Base-by-base conservation (phyloP, 1,140 invertebrate genomes). In the Brevipalpus yothersi region DNA sequence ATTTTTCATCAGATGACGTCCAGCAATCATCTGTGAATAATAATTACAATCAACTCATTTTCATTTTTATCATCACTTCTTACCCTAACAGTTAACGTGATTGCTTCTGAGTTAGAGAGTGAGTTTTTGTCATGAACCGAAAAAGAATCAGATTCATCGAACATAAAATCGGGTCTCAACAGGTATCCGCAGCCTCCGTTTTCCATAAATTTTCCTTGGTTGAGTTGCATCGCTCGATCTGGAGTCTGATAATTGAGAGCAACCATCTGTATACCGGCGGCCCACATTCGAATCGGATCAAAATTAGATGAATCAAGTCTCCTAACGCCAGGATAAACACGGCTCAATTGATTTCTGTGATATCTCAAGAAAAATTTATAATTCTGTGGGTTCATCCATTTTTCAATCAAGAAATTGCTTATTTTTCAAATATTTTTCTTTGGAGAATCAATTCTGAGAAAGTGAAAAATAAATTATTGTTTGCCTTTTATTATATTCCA, bases 231-330 rank as follows among this genome's bases (percentile, higher is more conserved):
- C 3, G 85, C 74, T 70, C 84, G 85, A 69, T 95, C 92, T 39
- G 88, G 82, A 0, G 93, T 96, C 74, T 99, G 94, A 72, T 94
- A 99, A 72, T 98, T 99, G 0, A 99, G 71, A 0, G 92, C 91
- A 1, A 92, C 85, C 88, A 97, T 92, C 71, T 97, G 92, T 53
- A 83, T 86, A 1, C 92, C 93, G 47, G 80, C 79, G 69, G 92
- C 94, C 93, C 93, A 98, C 70, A 95, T 82, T 2, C 84, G 80
- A 41, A 92, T 75, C 0, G 93, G 92, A 75, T 90, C 92, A 69
- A 94, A 94, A 75, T 98, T 98, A 0, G 89, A 93, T 0, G 91
- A 96, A 69, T 97, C 91, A 53, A 96, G 81, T 58, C 93, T 76
- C 69, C 89, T 84, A 0, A 86, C 84, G 65, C 75, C 92, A 81